Conservation (phyloP, 2,797 vertebrate genomes). For the Poliocrania exsul region DNA sequence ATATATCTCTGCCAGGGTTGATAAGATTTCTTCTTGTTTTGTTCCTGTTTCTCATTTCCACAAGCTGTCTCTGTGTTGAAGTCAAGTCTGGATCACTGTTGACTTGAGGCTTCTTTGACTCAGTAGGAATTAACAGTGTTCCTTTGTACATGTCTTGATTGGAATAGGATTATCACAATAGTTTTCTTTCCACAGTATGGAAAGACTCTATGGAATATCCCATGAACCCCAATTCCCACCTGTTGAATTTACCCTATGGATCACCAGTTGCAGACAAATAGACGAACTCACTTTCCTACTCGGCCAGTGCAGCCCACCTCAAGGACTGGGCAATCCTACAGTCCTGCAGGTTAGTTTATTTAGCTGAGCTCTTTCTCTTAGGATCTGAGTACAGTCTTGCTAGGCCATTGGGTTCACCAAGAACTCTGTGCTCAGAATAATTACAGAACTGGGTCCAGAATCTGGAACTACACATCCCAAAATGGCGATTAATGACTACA, state of each 20-base stretch:
- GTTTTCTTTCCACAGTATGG: neutral
- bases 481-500: slow-evolving; percentile 43
- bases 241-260: neutral
- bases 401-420: neutral
- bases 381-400: neutral
- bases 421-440: neutral
- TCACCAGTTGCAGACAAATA: neutral
- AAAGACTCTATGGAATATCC: neutral
- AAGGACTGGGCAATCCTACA: neutral
- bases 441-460: neutral
- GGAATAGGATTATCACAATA: neutral
- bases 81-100: neutral
- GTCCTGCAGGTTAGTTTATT: neutral
- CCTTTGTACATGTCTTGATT: neutral
- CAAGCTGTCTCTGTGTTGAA: neutral
- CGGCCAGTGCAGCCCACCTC: neutral
- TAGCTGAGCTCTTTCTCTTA: neutral
- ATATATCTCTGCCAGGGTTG: slow-evolving; percentile 1
- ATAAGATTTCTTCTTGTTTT: slow-evolving; percentile 27
- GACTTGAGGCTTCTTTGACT: neutral
- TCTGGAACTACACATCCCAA: slow-evolving; percentile 5
- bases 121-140: neutral
- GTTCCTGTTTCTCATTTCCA: slow-evolving; percentile 10
- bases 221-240: neutral
- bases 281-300: neutral